Conservation (phyloP, 2,797 vertebrate genomes). For the Rhodeus uyekii region DNA sequence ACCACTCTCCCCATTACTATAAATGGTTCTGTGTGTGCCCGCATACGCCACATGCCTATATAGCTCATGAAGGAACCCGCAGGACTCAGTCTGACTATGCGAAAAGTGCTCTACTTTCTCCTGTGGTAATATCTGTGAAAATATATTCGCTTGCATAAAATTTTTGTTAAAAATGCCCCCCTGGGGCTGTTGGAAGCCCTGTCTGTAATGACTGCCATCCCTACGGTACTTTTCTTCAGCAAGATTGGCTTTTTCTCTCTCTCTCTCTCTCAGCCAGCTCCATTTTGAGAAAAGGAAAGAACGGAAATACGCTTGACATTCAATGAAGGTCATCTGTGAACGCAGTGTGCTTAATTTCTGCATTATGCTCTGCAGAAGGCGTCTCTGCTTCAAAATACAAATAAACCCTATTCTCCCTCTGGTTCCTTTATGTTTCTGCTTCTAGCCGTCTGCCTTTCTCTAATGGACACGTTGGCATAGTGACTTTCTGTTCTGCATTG, state of each 20-base stretch:
- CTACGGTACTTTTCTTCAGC: constrained; percentile 23
- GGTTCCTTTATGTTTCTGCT: not conserved
- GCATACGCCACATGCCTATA: not conserved
- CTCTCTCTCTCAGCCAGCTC: constrained; percentile 6
- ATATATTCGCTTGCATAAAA: constrained; percentile 50
- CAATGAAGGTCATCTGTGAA: constrained; percentile 48
- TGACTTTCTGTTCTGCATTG: not conserved
- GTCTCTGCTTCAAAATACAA: constrained; percentile 29
- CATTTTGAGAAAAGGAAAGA: constrained; percentile 33
- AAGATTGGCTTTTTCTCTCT: constrained; percentile 6
- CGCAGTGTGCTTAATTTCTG: constrained; percentile 43
- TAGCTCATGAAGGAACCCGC: constrained; percentile 25
- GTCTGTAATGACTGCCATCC: constrained; percentile 48
- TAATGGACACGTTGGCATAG: not conserved
- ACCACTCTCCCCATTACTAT: constrained; percentile 13
- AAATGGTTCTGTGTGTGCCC: constrained; percentile 14
- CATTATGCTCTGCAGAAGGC: constrained; percentile 28
- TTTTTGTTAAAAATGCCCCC: constrained; percentile 44
- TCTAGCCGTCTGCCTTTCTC: not conserved
- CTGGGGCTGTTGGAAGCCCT: constrained; percentile 25
- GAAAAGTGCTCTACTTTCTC: constrained; percentile 35
- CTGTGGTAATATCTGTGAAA: constrained; percentile 38
- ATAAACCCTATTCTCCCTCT: not conserved
- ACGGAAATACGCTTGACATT: constrained; percentile 46
- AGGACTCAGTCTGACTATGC: constrained; percentile 13